These are phyloP conservation scores for Larimichthys polyactis DNA, from an alignment of 2,113 vertebrate species.

Conservation along the genomic window DNA sequence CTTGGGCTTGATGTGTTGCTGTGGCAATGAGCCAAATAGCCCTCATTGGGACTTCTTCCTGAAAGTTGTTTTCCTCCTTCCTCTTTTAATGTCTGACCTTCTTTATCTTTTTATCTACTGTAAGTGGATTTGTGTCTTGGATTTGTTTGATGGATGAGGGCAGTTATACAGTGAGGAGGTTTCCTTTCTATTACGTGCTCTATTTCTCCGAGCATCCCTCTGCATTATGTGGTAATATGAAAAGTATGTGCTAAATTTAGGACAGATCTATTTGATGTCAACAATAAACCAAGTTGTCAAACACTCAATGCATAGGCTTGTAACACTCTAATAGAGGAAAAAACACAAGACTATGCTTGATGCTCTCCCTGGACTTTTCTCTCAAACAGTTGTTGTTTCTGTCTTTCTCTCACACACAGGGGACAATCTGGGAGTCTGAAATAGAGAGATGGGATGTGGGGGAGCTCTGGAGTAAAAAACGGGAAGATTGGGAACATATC, in stretches of 20 bases:
- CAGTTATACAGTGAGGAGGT: constrained; percentile 30
- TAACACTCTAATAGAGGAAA: neutral
- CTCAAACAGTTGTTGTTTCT: constrained; percentile 4
- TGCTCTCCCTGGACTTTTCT: constrained; percentile 10
- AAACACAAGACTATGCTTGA: neutral
- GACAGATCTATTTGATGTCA: constrained; percentile 13
- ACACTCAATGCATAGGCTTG: neutral
- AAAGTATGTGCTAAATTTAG: constrained; percentile 15
- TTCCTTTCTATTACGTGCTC: constrained; percentile 12
- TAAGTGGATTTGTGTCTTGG: constrained; percentile 65
- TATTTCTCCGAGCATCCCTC: neutral
- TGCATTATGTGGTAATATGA: neutral
- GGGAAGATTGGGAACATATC: constrained; percentile 1
- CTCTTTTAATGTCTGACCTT: constrained; percentile 32
- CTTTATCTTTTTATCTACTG: constrained; percentile 43
- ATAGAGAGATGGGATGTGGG: neutral
- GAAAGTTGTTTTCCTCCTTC: constrained; percentile 52
- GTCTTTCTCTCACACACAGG: neutral
- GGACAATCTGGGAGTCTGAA: constrained; percentile 20
- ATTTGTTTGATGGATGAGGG: constrained; percentile 28
- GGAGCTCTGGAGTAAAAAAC: neutral
- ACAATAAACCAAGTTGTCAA: constrained; percentile 7
- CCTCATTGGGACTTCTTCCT: constrained; percentile 45
- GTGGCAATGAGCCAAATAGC: constrained; percentile 40
- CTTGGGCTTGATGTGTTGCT: constrained; percentile 60